Percentiles rank a stretch among this genome's conserved stretches.
Conservation (phyloP, 2,797 vertebrate genomes). For the Sciaenops ocellatus region DNA sequence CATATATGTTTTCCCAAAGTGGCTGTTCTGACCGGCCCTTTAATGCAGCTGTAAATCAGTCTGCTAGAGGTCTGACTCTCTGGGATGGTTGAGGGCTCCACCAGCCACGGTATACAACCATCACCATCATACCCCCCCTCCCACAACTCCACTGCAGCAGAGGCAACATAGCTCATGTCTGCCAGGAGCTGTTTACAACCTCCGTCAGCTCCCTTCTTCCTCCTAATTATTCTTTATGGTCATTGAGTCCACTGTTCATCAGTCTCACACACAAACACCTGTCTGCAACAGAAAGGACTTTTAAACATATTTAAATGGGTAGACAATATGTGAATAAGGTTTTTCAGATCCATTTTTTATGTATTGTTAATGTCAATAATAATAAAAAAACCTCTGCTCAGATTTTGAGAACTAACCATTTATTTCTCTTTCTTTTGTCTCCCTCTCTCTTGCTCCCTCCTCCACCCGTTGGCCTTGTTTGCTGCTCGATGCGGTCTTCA, state of each 20-base stretch:
- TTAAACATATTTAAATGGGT: conserved; percentile 4
- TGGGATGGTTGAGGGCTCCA: conserved; percentile 37
- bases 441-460: conserved; percentile 27
- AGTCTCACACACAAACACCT: conserved; percentile 18
- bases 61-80: conserved; percentile 58
- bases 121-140: conserved; percentile 9
- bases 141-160: conserved; percentile 23
- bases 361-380: not conserved
- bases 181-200: conserved; percentile 48
- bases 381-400: not conserved
- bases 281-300: not conserved
- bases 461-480: not conserved
- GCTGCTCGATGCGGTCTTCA: conserved; percentile 77
- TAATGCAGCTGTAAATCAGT: conserved; percentile 75
- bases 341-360: not conserved
- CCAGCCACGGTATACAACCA: conserved; percentile 38
- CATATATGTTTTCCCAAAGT: conserved; percentile 71
- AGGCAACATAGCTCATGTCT: conserved; percentile 60
- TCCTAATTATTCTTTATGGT: conserved; percentile 70
- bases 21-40: conserved; percentile 63
- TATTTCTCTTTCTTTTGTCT: conserved; percentile 56
- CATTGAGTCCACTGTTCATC: conserved; percentile 46
- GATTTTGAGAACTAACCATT: conserved; percentile 33
- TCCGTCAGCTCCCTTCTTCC: conserved; percentile 42
- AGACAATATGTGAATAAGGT: not conserved